Conservation (phyloP, 2,113 vertebrate genomes). For the Neogale vison region DNA sequence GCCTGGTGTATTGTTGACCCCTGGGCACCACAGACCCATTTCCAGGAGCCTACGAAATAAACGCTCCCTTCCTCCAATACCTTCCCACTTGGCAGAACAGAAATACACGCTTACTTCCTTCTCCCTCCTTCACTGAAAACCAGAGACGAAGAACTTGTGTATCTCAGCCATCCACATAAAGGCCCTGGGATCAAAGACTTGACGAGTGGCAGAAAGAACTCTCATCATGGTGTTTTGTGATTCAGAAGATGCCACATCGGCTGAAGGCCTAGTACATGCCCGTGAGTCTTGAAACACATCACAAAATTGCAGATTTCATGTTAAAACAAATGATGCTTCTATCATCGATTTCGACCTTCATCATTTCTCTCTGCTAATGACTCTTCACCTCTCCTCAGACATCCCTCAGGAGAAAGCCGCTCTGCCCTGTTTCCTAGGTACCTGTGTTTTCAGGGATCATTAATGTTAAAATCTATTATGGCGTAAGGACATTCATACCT, state of each 20-base stretch:
- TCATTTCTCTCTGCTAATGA: neutral
- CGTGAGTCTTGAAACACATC: neutral
- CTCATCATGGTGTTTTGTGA: fast-evolving
- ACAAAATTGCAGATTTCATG: neutral
- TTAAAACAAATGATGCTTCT: neutral
- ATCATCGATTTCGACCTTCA: neutral
- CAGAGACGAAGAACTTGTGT: no score
- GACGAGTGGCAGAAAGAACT: neutral
- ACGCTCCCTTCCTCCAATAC: neutral
- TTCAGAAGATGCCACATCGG: neutral
- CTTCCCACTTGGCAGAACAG: neutral
- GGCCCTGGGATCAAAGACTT: neutral
- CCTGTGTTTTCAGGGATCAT: neutral
- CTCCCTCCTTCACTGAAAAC: neutral
- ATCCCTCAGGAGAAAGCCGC: neutral
- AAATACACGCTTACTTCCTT: neutral
- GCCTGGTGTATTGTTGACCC: neutral
- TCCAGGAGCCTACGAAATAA: neutral
- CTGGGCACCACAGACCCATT: neutral
- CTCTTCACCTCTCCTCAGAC: neutral
- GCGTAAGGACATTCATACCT: neutral
- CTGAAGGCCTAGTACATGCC: neutral
- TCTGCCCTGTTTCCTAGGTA: neutral
- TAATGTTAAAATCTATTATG: neutral
- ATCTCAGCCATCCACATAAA: neutral